phyloP scores from a whole-genome alignment of 2,888 invertebrate species.

The Pammene fasciana region DNA sequence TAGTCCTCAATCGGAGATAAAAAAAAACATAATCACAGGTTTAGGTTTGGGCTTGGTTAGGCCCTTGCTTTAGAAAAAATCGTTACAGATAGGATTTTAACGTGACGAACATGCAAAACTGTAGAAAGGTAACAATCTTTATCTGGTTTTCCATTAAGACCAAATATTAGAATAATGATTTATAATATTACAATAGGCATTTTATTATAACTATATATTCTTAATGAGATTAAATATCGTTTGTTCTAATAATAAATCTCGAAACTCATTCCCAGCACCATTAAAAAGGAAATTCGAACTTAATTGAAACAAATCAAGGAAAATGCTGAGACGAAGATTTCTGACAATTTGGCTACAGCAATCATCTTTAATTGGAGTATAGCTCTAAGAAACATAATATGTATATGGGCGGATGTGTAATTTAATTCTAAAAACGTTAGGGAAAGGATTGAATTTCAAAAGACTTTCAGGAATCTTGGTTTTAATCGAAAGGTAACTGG shows the following conservation, averaged over 20 bases:
- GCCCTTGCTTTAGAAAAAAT: no score
- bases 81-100: no score
- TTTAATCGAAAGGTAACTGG: not conserved
- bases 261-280: conserved; percentile 25
- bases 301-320: conserved; percentile 37
- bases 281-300: conserved; percentile 21
- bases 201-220: not conserved
- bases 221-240: conserved; percentile 4
- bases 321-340: conserved; percentile 17
- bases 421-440: not conserved
- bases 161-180: no score
- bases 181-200: no score
- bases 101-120: no score
- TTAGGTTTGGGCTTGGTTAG: no score
- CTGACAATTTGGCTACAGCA: conserved; percentile 13
- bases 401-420: not conserved
- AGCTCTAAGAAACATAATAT: conserved; percentile 16
- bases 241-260: conserved; percentile 22
- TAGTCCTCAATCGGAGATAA: no score
- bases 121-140: no score
- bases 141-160: no score
- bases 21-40: no score
- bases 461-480: no score
- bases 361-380: conserved; percentile 20
- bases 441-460: not conserved